Base-by-base conservation (phyloP, 2,888 invertebrate genomes). In the Oscheius onirici region DNA sequence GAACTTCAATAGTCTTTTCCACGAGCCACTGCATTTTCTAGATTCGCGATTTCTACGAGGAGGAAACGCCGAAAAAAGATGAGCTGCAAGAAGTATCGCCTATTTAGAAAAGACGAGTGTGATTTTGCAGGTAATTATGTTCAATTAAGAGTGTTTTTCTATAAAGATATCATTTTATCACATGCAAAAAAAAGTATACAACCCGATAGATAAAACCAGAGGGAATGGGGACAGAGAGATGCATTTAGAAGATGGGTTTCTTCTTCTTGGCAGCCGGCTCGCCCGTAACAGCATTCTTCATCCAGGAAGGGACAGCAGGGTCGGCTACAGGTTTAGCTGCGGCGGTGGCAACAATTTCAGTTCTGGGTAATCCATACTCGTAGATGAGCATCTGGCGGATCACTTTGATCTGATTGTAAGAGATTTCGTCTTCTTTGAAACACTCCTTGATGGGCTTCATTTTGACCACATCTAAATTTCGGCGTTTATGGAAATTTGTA, bases 361-460 rank as follows among this genome's bases (percentile, higher is more conserved):
- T 11, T 6, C 20, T 72, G 11, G 63, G 68, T 0, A 69, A 46
- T 34, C 83, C 83, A 60, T 78, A 82, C 57, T 83, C 82, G 71
- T 75, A 82, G 20, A 80, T 72, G 2, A 83, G 68, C 28, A 83
- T 72, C 10, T 72, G 71, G 55, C 75, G 49, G 26, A 76, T 71
- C n/a, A 81, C 34, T 69, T 74, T 73, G 57, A 84, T 43, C 34
- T 71, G 75, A 51, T 80, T 74, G 58, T 80, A 82, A 65, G 70
- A 5, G 34, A 34, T 3, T 8, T 34, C 34, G 34, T 34, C 34
- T 6, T 34, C 34, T 6, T 81, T 80, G 13, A 85, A 68, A 13
- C 54, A 52, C 49, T 84, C 84, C 72, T 81, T 80, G 54, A 81
- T 75, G 20, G 83, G 81, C 34, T 80, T 76, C 55, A 85, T 57